Conservation (phyloP, 2,797 vertebrate genomes). For the Menidia menidia region DNA sequence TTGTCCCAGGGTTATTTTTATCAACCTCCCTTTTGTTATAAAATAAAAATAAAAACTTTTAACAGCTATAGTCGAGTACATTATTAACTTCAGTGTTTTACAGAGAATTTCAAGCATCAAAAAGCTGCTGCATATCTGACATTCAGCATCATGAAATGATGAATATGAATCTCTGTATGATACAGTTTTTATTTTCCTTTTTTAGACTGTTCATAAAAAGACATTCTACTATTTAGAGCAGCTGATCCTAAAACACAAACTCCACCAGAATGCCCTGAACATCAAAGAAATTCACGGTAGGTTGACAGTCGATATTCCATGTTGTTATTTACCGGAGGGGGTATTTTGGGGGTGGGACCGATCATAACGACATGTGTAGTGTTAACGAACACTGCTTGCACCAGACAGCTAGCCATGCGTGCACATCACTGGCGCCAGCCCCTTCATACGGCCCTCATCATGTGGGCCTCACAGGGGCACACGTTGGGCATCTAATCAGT, state of each 20-base stretch:
- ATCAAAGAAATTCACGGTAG: slow-evolving; percentile 97
- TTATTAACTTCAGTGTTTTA: background rate
- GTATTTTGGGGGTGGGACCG: slow-evolving; percentile 7
- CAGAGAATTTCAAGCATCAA: background rate
- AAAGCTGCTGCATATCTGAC: background rate
- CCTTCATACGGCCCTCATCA: slow-evolving; percentile 44
- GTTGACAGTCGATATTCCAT: slow-evolving; percentile 21
- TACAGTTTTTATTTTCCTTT: slow-evolving; percentile 21
- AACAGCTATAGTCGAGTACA: background rate
- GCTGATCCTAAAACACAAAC: slow-evolving; percentile 94
- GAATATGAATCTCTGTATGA: background rate
- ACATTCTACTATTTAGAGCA: slow-evolving; percentile 98
- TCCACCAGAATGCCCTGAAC: slow-evolving; percentile 93
- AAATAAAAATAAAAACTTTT: background rate
- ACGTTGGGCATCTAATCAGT: slow-evolving; percentile 51
- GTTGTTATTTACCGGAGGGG: background rate
- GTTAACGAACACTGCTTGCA: slow-evolving; percentile 61
- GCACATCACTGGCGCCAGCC: slow-evolving; percentile 53
- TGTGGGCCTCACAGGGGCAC: slow-evolving; percentile 49
- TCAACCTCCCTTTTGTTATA: background rate
- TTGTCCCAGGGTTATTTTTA: background rate
- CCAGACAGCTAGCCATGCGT: slow-evolving; percentile 48
- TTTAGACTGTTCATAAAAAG: slow-evolving; percentile 94
- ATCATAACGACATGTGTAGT: slow-evolving; percentile 47
- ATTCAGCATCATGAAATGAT: background rate